Base-by-base conservation (phyloP, 2,888 invertebrate genomes). In the Drosophila meridionalis region DNA sequence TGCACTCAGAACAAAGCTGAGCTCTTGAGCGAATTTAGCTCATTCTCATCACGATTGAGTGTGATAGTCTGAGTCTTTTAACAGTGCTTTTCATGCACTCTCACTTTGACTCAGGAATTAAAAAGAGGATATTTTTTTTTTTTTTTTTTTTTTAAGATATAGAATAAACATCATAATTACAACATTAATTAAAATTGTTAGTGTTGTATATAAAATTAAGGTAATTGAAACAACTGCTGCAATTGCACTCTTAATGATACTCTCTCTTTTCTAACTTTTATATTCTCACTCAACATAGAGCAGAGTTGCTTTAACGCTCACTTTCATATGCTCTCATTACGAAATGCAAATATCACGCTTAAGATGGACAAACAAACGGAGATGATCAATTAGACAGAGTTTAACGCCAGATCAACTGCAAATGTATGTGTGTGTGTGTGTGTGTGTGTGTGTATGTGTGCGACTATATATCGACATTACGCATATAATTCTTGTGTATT, bases 331-430 rank as follows among this genome's bases (percentile, higher is more conserved):
- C 32, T 34, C 52, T 52, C 3, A 20, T 52, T 36, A 20, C 12
- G 20, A 8, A 52, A 34, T 32, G 32, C 50, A 52, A 52, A 52
- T 52, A 52, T 20, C 3, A 34, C 6, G 50, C n/a, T 34, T 20
- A 52, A 20, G 50, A 34, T 52, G 11, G 6, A 11, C 20, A 50
- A 34, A 20, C n/a, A 50, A 50, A 34, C 50, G 11, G 20, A 52
- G 50, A 52, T 52, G 32, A 20, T 34, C 50, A 52, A 50, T 32
- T 50, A 50, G 32, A 11, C 8, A n/a, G 32, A 32, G 5, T 52
- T 34, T 52, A 52, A 7, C 20, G 12, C 20, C 20, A 20, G 26
- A 34, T 20, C 34, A 12, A 52, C 2, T 52, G 26, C 4, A 12
- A 7, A 34, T 34, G 6, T 34, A 20, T 7, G 14, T 14, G 43